A percentile compares a stretch with the other conserved stretches of the same genome.
Evolutionary conservation across 2,797 vertebrate genomes (phyloP).

Genomic region (Setipinna tenuifilis): DNA sequence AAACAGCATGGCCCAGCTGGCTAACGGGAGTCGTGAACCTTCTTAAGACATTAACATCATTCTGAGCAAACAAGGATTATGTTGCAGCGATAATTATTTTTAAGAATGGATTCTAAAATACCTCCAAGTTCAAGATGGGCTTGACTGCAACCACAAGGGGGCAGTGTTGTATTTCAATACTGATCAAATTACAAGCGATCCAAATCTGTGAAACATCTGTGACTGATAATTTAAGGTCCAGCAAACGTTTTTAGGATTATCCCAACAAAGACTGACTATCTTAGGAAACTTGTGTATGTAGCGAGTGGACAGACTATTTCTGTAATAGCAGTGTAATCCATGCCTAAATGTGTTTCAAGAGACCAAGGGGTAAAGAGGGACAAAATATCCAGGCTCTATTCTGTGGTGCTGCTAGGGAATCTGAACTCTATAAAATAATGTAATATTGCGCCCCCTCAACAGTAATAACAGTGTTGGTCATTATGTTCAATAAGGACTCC

Average conservation of each 20-base stretch:
- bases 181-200: not conserved
- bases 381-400: no score
- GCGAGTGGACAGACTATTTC: not conserved
- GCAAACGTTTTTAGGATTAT: no score
- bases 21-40: not conserved
- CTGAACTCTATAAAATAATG: no score
- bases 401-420: no score
- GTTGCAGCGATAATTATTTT: not conserved
- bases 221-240: not conserved
- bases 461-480: no score
- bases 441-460: no score
- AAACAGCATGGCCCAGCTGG: not conserved
- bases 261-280: not conserved
- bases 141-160: not conserved
- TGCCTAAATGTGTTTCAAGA: not conserved
- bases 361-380: not conserved
- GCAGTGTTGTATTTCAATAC: not conserved
- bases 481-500: no score
- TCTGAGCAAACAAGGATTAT: not conserved
- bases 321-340: not conserved
- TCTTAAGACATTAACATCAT: not conserved
- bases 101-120: not conserved
- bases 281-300: not conserved
- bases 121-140: not conserved
- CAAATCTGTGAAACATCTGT: constrained; percentile 5